Conservation (phyloP, 2,888 invertebrate genomes). For the Acronicta leporina region DNA sequence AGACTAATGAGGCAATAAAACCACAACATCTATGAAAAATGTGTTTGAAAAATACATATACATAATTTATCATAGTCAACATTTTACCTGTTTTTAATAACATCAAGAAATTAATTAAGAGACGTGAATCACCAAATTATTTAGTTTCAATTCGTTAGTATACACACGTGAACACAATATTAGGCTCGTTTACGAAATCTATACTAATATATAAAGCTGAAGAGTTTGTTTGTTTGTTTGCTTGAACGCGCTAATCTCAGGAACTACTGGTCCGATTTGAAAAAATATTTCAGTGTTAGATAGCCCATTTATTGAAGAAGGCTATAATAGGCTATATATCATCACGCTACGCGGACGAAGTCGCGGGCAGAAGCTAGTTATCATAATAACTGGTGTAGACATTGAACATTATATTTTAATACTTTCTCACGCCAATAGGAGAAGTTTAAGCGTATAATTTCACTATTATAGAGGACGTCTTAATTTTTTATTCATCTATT, state of each 20-base stretch:
- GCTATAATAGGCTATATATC: too few relatives aligned
- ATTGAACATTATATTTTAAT: constrained; percentile 7
- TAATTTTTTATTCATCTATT: neutral
- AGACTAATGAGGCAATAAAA: too few relatives aligned
- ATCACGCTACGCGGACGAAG: too few relatives aligned
- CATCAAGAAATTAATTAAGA: constrained; percentile 40
- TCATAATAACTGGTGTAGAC: constrained; percentile 13
- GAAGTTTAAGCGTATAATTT: neutral
- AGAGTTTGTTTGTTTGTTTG: too few relatives aligned
- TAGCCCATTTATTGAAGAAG: too few relatives aligned
- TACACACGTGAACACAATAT: constrained; percentile 24
- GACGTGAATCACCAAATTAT: constrained; percentile 28
- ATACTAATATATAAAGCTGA: too few relatives aligned
- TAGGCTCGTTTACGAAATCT: constrained; percentile 35
- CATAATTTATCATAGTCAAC: neutral
- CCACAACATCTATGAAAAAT: too few relatives aligned
- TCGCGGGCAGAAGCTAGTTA: too few relatives aligned
- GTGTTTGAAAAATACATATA: too few relatives aligned
- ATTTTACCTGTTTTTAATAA: constrained; percentile 21
- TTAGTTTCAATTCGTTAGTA: constrained; percentile 30
- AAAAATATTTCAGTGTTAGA: too few relatives aligned
- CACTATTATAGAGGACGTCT: neutral
- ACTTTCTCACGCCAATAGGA: constrained; percentile 34
- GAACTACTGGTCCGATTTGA: too few relatives aligned
- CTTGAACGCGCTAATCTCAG: too few relatives aligned